phyloP scores from a whole-genome alignment of 2,113 vertebrate species.

The Amphilophus citrinellus region DNA sequence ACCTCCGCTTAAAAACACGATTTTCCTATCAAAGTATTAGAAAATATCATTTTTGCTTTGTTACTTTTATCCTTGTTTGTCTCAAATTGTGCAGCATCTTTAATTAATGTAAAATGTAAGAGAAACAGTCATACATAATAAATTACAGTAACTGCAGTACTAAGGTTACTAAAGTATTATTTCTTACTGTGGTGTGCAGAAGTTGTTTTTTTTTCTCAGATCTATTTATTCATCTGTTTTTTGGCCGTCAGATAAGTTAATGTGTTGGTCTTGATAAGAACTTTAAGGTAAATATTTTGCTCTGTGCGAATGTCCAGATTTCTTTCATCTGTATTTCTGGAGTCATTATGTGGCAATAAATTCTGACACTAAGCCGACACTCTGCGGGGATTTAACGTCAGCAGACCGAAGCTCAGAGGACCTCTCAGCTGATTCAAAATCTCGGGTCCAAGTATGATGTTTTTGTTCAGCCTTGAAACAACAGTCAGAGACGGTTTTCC shows the following conservation, averaged over 20 bases:
- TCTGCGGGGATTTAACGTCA: conserved; percentile 8
- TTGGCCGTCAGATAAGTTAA: neutral
- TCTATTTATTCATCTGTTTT: neutral
- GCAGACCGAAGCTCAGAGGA: conserved; percentile 6
- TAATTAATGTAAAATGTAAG: neutral
- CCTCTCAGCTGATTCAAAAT: conserved; percentile 44
- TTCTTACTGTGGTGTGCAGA: neutral
- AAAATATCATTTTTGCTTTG: no score
- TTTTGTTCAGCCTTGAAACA: conserved; percentile 35
- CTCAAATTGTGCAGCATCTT: neutral
- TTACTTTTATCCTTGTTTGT: no score
- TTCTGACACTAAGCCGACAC: conserved; percentile 18
- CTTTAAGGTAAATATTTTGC: neutral
- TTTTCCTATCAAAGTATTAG: no score
- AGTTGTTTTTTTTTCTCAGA: neutral
- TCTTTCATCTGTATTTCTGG: neutral
- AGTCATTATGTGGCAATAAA: conserved; percentile 6
- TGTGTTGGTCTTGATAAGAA: neutral
- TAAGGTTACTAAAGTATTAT: neutral
- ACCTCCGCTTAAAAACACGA: no score
- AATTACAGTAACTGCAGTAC: neutral
- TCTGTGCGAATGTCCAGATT: neutral
- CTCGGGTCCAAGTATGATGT: neutral
- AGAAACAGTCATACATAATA: neutral
- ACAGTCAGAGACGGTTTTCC: conserved; percentile 10